Evolutionary conservation across 2,797 vertebrate genomes (phyloP).

Genomic region (Pangasius djambal): DNA sequence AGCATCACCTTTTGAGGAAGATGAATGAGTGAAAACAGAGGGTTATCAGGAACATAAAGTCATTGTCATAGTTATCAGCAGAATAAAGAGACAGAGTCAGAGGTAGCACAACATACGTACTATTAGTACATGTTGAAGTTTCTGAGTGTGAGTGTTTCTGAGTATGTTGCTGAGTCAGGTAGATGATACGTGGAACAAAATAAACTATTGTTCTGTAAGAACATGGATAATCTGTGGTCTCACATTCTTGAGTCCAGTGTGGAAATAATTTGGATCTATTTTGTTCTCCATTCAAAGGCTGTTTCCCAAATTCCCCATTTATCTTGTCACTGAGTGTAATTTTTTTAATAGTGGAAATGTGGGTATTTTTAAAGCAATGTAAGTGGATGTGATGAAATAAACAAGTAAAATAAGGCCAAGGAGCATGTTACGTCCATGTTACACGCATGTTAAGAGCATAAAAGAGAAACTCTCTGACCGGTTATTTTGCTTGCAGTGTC

Average conservation of each 20-base stretch:
- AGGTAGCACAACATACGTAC: not conserved
- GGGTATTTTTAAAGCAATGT: constrained; percentile 10
- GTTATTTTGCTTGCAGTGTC: constrained; percentile 23
- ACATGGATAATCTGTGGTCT: not conserved
- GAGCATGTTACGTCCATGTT: not conserved
- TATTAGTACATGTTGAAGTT: not conserved
- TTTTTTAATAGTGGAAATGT: not conserved
- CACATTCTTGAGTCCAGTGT: not conserved
- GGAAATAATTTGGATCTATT: not conserved
- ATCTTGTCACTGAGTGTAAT: not conserved
- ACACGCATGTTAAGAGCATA: not conserved
- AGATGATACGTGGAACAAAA: not conserved
- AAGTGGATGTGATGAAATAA: constrained; percentile 6
- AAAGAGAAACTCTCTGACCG: constrained; percentile 4
- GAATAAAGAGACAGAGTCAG: not conserved
- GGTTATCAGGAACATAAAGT: constrained; percentile 61
- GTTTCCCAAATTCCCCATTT: not conserved
- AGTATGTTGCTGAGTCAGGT: not conserved
- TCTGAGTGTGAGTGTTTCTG: too few species aligned
- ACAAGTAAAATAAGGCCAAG: not conserved
- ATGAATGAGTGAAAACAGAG: not conserved
- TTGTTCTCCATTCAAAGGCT: not conserved
- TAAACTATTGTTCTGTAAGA: not conserved
- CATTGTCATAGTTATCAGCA: constrained; percentile 42
- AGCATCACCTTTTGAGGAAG: constrained; percentile 17